A percentile compares a stretch with the other conserved stretches of the same genome.
These are phyloP conservation scores for Lucinisca nassula DNA, from an alignment of 2,888 invertebrate species.

Conservation along the genomic window DNA sequence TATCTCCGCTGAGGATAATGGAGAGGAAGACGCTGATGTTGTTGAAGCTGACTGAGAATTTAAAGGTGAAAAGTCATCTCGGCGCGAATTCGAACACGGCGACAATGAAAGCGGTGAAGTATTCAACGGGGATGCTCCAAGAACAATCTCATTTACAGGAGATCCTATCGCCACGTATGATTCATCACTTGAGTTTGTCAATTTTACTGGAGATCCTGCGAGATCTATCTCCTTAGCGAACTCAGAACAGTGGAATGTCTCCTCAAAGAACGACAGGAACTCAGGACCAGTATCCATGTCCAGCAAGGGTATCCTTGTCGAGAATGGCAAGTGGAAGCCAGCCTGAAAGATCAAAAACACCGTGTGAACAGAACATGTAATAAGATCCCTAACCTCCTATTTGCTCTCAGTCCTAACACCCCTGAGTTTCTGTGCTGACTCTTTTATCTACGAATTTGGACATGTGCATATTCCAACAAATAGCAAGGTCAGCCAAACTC, in stretches of 20 bases:
- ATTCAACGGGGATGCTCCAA: no score
- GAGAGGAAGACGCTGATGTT: not conserved
- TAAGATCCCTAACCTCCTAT: no score
- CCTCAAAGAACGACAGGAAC: not conserved
- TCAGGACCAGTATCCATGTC: not conserved
- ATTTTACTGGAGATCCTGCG: not conserved
- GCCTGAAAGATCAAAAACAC: not conserved
- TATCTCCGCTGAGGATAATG: not conserved
- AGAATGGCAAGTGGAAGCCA: not conserved
- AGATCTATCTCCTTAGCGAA: not conserved
- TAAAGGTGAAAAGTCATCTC: no score
- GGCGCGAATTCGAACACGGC: no score
- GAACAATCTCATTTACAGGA: not conserved
- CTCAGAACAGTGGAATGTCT: not conserved
- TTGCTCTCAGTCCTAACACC: no score
- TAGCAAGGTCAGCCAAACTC: no score
- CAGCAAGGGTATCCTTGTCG: not conserved
- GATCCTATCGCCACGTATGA: not conserved
- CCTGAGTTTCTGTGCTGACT: no score
- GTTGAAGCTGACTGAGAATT: not conserved
- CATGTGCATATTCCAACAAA: no score
- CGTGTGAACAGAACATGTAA: no score
- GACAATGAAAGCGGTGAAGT: no score
- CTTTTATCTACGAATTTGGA: no score
- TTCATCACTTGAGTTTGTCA: not conserved